Percentiles rank a stretch among this genome's conserved stretches.
Conservation (phyloP, 2,797 vertebrate genomes). For the Sorex maritimensis region DNA sequence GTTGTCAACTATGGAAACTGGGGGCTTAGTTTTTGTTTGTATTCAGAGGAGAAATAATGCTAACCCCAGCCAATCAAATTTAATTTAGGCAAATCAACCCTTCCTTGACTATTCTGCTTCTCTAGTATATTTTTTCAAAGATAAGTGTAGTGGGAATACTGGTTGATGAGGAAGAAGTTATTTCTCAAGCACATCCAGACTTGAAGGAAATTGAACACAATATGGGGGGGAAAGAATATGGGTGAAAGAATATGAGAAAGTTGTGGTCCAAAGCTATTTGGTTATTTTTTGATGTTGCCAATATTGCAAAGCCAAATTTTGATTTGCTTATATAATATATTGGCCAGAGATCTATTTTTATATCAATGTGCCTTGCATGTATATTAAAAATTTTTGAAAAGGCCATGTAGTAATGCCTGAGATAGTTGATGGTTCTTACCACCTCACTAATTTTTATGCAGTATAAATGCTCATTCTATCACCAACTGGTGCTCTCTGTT, state of each 20-base stretch:
- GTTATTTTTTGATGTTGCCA: slow-evolving; percentile 88
- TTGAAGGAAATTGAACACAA: slow-evolving; percentile 72
- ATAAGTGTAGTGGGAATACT: slow-evolving; percentile 61
- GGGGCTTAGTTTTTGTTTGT: slow-evolving; percentile 66
- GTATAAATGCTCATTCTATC: slow-evolving; percentile 73
- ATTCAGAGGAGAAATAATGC: slow-evolving; percentile 79
- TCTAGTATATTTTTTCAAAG: slow-evolving; percentile 72
- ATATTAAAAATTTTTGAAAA: slow-evolving; percentile 79
- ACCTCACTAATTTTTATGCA: slow-evolving; percentile 83
- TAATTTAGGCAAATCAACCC: slow-evolving; percentile 50
- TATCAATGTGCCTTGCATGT: slow-evolving; percentile 90
- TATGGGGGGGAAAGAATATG: slow-evolving; percentile 72
- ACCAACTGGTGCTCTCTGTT: slow-evolving; percentile 87
- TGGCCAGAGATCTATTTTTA: slow-evolving; percentile 88
- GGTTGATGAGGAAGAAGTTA: slow-evolving; percentile 76
- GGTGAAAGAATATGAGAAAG: slow-evolving; percentile 79
- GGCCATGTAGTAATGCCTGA: slow-evolving; percentile 75
- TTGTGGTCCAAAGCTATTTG: slow-evolving; percentile 84
- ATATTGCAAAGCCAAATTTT: slow-evolving; percentile 85
- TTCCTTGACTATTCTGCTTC: slow-evolving; percentile 65
- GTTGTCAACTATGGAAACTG: slow-evolving; percentile 58
- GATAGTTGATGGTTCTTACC: slow-evolving; percentile 72
- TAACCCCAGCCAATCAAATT: slow-evolving; percentile 57
- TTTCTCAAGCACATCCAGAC: slow-evolving; percentile 82
- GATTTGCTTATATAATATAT: slow-evolving; percentile 84